A percentile compares a stretch with the other conserved stretches of the same genome.
phyloP scores from a whole-genome alignment of 2,888 invertebrate genomes.

The Tethea ocularis region DNA sequence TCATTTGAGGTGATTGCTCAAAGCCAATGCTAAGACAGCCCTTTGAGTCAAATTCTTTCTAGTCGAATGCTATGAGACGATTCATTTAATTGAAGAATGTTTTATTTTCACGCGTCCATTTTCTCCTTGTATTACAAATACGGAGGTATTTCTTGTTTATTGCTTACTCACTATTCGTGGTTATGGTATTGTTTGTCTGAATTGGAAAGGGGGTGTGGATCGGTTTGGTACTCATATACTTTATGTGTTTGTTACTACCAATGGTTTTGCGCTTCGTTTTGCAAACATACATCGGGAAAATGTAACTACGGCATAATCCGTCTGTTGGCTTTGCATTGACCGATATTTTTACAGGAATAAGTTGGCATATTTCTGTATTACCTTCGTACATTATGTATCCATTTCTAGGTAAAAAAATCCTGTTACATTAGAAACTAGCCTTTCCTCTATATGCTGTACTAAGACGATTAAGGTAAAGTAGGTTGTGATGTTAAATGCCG shows the following conservation, averaged over 20 bases:
- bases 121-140: constrained; percentile 28
- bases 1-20: constrained; percentile 68
- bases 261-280: not conserved
- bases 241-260: not conserved
- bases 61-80: constrained; percentile 30
- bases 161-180: constrained; percentile 16
- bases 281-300: not conserved
- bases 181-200: constrained; percentile 30
- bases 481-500: too few species aligned
- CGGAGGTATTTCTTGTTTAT: constrained; percentile 16
- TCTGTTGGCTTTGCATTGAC: not conserved
- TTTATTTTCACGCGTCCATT: constrained; percentile 26
- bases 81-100: constrained; percentile 33
- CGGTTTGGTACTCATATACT: constrained; percentile 9
- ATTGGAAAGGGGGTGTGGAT: not conserved
- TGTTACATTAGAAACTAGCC: too few species aligned
- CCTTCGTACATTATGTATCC: not conserved
- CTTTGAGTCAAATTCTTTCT: constrained; percentile 35
- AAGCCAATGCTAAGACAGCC: constrained; percentile 49
- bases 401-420: not conserved
- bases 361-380: not conserved
- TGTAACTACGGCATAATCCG: not conserved
- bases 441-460: too few species aligned
- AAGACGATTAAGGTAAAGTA: too few species aligned
- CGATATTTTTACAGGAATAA: not conserved